Evolutionary conservation across 2,888 invertebrate genomes (phyloP).

Genomic region (Laothoe populi): DNA sequence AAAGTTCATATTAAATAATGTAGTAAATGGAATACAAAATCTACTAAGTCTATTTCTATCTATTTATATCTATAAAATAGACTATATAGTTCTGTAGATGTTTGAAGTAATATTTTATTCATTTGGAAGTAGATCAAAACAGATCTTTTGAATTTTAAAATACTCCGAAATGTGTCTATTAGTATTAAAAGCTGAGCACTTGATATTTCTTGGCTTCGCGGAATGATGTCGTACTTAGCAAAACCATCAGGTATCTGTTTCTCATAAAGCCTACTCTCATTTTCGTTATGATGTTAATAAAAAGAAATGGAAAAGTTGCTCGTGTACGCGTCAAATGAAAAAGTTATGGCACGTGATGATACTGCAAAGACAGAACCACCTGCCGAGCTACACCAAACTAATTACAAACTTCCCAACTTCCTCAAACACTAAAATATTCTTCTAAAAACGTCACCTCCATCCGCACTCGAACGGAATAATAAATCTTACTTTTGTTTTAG

Average conservation of each 20-base stretch:
- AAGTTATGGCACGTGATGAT: conserved; percentile 83
- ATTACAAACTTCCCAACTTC: conserved; percentile 81
- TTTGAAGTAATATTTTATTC: conserved; percentile 6
- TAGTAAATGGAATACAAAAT: conserved; percentile 12
- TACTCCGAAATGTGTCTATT: conserved; percentile 14
- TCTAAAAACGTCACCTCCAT: conserved; percentile 79
- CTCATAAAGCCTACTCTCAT: conserved; percentile 79
- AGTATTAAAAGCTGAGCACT: conserved; percentile 13
- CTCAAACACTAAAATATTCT: conserved; percentile 82
- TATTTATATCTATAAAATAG: neutral
- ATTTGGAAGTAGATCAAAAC: conserved; percentile 2
- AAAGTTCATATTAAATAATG: conserved; percentile 14
- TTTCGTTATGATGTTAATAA: conserved; percentile 83
- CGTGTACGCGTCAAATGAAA: conserved; percentile 82
- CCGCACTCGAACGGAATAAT: conserved; percentile 68
- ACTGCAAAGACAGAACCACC: conserved; percentile 78
- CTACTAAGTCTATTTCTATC: neutral
- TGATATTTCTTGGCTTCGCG: conserved; percentile 12
- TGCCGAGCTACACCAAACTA: conserved; percentile 74
- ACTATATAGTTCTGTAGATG: neutral
- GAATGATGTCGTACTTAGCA: conserved; percentile 57
- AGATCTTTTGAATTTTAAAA: conserved; percentile 1
- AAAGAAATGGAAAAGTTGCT: conserved; percentile 82
- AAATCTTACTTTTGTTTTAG: conserved; percentile 57
- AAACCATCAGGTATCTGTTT: conserved; percentile 74